Percentiles rank a stretch among this genome's conserved stretches.
These are phyloP conservation scores for Poicephalus meyeri DNA, from an alignment of 2,113 vertebrate genomes.

Conservation along the genomic window DNA sequence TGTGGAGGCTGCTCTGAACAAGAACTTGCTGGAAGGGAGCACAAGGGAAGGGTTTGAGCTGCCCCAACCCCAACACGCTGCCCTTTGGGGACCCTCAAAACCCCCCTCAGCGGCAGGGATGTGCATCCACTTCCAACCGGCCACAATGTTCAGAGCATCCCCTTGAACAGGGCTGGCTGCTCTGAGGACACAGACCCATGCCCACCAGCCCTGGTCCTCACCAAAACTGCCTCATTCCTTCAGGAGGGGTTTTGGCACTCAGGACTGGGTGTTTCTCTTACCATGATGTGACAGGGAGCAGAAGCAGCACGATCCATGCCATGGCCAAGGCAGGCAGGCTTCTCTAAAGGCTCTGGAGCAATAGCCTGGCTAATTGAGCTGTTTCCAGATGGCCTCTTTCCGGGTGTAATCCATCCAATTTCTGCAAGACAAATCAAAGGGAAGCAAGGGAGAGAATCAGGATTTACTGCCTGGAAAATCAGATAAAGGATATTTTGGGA, in stretches of 20 bases:
- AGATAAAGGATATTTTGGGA: not conserved
- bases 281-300: not conserved
- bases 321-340: not conserved
- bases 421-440: constrained; percentile 6
- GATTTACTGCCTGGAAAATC: constrained; percentile 37
- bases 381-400: constrained; percentile 50
- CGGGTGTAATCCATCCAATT: constrained; percentile 55
- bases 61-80: rapidly evolving
- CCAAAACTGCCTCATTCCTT: not conserved
- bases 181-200: not conserved
- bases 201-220: not conserved
- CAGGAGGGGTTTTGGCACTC: not conserved
- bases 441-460: constrained; percentile 23
- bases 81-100: not conserved
- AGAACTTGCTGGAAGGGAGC: not conserved
- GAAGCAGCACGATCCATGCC: not conserved
- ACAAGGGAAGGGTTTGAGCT: not conserved
- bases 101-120: not conserved
- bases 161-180: not conserved
- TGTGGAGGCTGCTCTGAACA: not conserved
- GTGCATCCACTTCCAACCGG: not conserved
- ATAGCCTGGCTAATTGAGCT: not conserved
- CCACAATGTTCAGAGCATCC: rapidly evolving
- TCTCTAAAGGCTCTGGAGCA: constrained; percentile 7
- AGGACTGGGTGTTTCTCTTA: not conserved